Conservation (phyloP, 2,797 vertebrate species). For the Dipus sagitta region DNA sequence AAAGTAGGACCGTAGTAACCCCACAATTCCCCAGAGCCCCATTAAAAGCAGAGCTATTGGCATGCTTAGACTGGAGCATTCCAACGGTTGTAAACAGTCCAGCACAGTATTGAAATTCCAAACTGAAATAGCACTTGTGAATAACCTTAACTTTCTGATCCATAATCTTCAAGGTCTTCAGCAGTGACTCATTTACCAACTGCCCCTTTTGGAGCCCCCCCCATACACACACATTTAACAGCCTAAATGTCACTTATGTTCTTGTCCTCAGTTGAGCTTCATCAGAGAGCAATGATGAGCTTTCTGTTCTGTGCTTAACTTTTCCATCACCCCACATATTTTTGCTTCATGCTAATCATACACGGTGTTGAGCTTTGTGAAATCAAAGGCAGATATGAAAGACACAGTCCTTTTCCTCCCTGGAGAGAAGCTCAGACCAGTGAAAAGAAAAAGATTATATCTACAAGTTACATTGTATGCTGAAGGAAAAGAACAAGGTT, state of each 20-base stretch:
- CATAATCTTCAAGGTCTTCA: neutral
- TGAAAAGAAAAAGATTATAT: neutral
- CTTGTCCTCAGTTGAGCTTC: constrained; percentile 2
- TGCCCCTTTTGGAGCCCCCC: constrained; percentile 11
- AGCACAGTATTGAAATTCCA: constrained; percentile 10
- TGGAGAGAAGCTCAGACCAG: neutral
- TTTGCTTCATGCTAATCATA: neutral
- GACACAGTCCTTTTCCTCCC: constrained; percentile 6
- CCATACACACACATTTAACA: constrained; percentile 27
- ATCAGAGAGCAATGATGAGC: constrained; percentile 14
- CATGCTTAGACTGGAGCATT: neutral
- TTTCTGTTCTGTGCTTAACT: constrained; percentile 14
- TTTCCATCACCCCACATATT: neutral
- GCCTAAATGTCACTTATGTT: neutral
- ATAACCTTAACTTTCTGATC: constrained; percentile 46
- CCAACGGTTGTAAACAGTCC: constrained; percentile 16
- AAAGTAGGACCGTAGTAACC: constrained; percentile 23
- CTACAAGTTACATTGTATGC: constrained; percentile 9
- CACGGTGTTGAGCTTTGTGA: neutral
- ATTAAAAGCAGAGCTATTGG: neutral
- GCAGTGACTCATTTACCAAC: constrained; percentile 27
- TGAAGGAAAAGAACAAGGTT: neutral
- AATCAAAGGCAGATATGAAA: neutral
- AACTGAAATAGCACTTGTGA: neutral
- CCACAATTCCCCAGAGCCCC: neutral